Conservation (phyloP, 2,113 vertebrate species). For the Atractosteus spatula region DNA sequence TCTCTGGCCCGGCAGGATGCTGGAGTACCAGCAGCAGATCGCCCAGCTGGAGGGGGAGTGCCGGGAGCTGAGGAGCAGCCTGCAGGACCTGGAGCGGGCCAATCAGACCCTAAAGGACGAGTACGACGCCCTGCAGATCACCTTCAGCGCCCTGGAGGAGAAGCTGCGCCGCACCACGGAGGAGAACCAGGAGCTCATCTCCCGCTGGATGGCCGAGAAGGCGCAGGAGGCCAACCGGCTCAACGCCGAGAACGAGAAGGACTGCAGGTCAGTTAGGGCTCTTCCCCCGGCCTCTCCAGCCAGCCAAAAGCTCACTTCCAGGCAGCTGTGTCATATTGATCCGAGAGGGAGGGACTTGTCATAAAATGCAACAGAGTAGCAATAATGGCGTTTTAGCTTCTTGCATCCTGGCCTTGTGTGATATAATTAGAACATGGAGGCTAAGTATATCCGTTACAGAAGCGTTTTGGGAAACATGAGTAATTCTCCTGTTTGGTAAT, state of each 20-base stretch:
- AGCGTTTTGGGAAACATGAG: too few species aligned
- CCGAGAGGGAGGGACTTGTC: too few species aligned
- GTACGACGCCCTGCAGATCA: conserved; percentile 96
- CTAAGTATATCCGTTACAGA: too few species aligned
- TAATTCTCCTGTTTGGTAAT: too few species aligned
- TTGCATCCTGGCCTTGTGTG: too few species aligned
- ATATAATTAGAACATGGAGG: too few species aligned
- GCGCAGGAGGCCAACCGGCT: conserved; percentile 93
- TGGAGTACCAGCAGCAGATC: conserved; percentile 83
- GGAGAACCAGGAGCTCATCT: conserved; percentile 95
- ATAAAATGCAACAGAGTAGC: too few species aligned
- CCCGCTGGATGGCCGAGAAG: conserved; percentile 98
- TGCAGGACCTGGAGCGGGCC: conserved; percentile 87
- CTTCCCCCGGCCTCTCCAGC: too few species aligned
- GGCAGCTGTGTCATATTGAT: too few species aligned
- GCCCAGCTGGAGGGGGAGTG: conserved; percentile 80
- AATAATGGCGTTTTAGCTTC: too few species aligned
- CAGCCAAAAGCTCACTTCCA: too few species aligned
- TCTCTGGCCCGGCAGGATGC: conserved; percentile 70
- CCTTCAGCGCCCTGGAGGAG: conserved; percentile 92
- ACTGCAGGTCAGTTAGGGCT: conserved; percentile 70
- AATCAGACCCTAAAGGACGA: conserved; percentile 97
- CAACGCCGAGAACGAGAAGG: conserved; percentile 96
- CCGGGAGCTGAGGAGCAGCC: conserved; percentile 73
- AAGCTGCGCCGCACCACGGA: conserved; percentile 89